A percentile compares a stretch with the other conserved stretches of the same genome.
Conservation (phyloP, 2,888 invertebrate genomes). For the Leptinotarsa tumamoca region DNA sequence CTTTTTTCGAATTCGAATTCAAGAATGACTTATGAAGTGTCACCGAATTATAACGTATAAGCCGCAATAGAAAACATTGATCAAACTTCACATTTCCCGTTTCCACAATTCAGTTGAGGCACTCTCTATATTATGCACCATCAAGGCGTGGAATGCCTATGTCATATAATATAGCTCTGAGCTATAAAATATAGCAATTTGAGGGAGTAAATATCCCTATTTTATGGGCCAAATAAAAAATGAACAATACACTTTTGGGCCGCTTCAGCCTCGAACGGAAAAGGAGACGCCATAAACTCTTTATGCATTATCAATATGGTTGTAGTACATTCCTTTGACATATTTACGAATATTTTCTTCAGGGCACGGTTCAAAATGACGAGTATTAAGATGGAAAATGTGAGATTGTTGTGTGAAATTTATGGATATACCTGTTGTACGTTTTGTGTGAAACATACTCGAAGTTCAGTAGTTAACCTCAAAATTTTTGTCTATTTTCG, state of each 20-base stretch:
- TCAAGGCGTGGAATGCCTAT: constrained; percentile 38
- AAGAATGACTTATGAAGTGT: background rate
- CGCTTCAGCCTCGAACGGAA: constrained; percentile 27
- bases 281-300: constrained; percentile 37
- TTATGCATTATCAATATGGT: constrained; percentile 49
- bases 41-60: background rate
- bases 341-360: constrained; percentile 21
- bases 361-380: background rate
- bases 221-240: constrained; percentile 46
- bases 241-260: constrained; percentile 46
- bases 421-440: background rate
- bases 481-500: no score
- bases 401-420: background rate
- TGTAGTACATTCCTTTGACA: constrained; percentile 22
- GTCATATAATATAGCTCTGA: constrained; percentile 43
- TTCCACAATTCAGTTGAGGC: constrained; percentile 20
- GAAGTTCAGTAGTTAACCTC: no score
- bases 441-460: no score
- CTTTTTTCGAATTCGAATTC: no score
- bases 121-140: constrained; percentile 44
- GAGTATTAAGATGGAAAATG: background rate
- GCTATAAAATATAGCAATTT: constrained; percentile 48
- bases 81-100: background rate
- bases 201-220: constrained; percentile 41
- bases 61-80: background rate